Evolutionary conservation across 2,113 vertebrate species (phyloP).

Genomic region (Cottus gobio): DNA sequence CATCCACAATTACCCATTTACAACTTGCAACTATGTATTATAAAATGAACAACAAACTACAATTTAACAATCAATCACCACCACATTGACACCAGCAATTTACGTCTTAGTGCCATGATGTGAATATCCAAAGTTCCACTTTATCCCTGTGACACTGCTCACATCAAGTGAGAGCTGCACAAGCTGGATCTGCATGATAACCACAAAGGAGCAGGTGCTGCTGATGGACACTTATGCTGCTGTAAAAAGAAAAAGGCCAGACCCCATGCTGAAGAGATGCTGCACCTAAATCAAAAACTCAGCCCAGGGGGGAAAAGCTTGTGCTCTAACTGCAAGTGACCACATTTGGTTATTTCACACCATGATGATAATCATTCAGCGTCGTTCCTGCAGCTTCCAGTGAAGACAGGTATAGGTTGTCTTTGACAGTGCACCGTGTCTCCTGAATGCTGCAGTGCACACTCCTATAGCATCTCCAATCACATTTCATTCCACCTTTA

Average conservation of each 20-base stretch:
- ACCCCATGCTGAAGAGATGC: constrained; percentile 2
- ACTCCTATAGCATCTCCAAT: constrained; percentile 41
- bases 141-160: background rate
- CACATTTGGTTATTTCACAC: constrained; percentile 15
- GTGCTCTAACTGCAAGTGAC: constrained; percentile 13
- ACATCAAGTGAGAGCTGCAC: constrained; percentile 7
- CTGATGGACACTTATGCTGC: constrained; percentile 17
- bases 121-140: constrained; percentile 19
- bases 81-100: background rate
- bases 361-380: constrained; percentile 13
- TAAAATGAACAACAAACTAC: background rate
- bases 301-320: constrained; percentile 21
- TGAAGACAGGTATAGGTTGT: constrained; percentile 15
- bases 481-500: constrained; percentile 46
- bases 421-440: constrained; percentile 39
- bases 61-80: background rate
- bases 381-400: constrained; percentile 20
- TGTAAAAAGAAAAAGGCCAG: constrained; percentile 12
- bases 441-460: constrained; percentile 66
- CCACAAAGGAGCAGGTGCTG: constrained; percentile 6
- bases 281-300: constrained; percentile 44
- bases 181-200: constrained; percentile 24
- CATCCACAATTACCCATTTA: background rate
- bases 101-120: background rate
- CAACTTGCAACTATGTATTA: background rate